Conservation (phyloP, 2,113 vertebrate species). For the Mus spicilegus region DNA sequence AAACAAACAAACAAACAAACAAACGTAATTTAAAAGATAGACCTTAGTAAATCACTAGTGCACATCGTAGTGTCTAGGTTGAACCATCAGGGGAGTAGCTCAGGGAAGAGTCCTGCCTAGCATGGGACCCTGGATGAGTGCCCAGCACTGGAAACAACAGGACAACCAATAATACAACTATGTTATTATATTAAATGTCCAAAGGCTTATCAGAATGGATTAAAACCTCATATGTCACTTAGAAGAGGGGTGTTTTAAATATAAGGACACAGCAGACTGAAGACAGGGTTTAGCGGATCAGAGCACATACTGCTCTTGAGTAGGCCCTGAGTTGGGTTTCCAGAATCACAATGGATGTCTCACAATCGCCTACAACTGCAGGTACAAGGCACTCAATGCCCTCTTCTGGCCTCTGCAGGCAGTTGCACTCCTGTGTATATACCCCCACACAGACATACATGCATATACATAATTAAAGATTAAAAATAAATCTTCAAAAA, state of each 20-base stretch:
- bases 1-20: neutral
- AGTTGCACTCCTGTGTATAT: neutral
- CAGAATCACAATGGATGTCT: neutral
- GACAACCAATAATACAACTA: neutral
- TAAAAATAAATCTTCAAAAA: neutral
- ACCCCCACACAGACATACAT: neutral
- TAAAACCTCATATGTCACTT: neutral
- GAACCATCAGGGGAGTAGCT: neutral
- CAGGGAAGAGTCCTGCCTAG: neutral
- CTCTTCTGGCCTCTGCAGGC: neutral
- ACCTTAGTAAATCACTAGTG: neutral
- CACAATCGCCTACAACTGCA: neutral
- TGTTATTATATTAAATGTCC: neutral
- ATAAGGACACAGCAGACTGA: neutral
- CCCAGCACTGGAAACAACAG: neutral
- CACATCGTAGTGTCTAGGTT: neutral
- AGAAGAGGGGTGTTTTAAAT: neutral
- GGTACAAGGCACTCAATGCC: neutral
- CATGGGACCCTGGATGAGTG: neutral
- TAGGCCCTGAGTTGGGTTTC: neutral
- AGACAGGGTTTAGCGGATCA: neutral
- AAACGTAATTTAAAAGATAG: neutral
- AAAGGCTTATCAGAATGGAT: neutral
- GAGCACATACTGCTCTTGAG: neutral
- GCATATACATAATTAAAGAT: neutral